Percentiles rank a stretch among this genome's conserved stretches.
Conservation (phyloP, 1,140 invertebrate species). For the Diorhabda carinulata region DNA sequence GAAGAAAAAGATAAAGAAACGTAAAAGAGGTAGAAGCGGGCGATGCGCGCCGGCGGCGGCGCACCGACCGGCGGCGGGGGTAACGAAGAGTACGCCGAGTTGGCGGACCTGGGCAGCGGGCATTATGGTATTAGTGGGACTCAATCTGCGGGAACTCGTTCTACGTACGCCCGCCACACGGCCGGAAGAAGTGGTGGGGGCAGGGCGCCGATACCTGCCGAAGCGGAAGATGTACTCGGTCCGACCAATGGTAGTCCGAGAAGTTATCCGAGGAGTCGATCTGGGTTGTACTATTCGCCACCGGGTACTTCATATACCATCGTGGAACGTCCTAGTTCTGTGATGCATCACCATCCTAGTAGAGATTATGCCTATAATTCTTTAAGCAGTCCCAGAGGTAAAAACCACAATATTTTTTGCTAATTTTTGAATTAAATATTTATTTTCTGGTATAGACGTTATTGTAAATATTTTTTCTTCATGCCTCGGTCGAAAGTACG, state of each 20-base stretch:
- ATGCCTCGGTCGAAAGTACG: no score
- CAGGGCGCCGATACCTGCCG: slow-evolving; percentile 46
- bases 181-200: slow-evolving; percentile 40
- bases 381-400: slow-evolving; percentile 46
- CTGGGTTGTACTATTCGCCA: slow-evolving; percentile 65
- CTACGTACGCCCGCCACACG: slow-evolving; percentile 47
- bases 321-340: slow-evolving; percentile 73
- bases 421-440: no score
- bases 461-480: no score
- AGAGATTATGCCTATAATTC: slow-evolving; percentile 52
- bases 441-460: no score
- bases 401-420: slow-evolving; percentile 25
- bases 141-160: not conserved
- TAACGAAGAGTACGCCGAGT: slow-evolving; percentile 56
- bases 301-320: slow-evolving; percentile 80
- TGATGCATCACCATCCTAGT: slow-evolving; percentile 61
- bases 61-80: slow-evolving; percentile 37
- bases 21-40: slow-evolving; percentile 35
- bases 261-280: slow-evolving; percentile 48
- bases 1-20: not conserved
- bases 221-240: slow-evolving; percentile 48
- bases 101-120: slow-evolving; percentile 48
- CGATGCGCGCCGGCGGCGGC: slow-evolving; percentile 52
- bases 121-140: slow-evolving; percentile 42
- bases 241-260: slow-evolving; percentile 42